Percentiles rank a stretch among this genome's conserved stretches.
phyloP scores from a whole-genome alignment of 2,888 invertebrate species.

The Cephus sareptanus region DNA sequence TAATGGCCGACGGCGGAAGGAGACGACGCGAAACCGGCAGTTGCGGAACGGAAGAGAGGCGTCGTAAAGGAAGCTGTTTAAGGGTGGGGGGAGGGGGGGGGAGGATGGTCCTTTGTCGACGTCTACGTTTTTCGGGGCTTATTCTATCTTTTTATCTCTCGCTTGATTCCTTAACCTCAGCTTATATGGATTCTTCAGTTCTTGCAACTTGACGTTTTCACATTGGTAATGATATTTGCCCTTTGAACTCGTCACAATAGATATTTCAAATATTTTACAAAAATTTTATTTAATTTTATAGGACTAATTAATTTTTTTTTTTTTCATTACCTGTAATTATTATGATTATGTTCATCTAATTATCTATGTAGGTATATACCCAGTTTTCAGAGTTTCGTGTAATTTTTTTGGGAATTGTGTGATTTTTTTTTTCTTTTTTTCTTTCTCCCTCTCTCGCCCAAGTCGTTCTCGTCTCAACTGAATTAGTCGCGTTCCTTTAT shows the following conservation, averaged over 20 bases:
- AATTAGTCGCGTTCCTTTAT: conserved; percentile 23
- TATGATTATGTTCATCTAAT: neutral
- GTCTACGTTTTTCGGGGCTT: neutral
- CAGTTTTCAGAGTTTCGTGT: neutral
- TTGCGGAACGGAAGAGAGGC: neutral
- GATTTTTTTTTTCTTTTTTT: neutral
- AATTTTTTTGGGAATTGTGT: neutral
- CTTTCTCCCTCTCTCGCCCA: neutral
- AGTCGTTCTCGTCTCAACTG: conserved; percentile 15
- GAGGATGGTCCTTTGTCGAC: neutral
- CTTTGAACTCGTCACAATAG: neutral
- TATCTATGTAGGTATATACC: neutral
- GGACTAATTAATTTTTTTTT: neutral
- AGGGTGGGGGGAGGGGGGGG: too few species aligned
- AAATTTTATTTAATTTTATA: too few species aligned
- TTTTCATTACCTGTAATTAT: neutral
- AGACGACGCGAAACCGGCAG: neutral
- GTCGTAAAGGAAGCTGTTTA: neutral
- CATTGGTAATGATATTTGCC: neutral
- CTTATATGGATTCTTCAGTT: neutral
- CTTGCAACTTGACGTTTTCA: neutral
- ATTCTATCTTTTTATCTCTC: neutral
- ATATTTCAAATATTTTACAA: neutral
- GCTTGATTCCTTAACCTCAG: neutral
- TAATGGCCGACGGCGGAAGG: neutral